These are phyloP conservation scores for Heliopora coerulea DNA, from an alignment of 92 coral and sea anemone genomes.

Conservation along the genomic window DNA sequence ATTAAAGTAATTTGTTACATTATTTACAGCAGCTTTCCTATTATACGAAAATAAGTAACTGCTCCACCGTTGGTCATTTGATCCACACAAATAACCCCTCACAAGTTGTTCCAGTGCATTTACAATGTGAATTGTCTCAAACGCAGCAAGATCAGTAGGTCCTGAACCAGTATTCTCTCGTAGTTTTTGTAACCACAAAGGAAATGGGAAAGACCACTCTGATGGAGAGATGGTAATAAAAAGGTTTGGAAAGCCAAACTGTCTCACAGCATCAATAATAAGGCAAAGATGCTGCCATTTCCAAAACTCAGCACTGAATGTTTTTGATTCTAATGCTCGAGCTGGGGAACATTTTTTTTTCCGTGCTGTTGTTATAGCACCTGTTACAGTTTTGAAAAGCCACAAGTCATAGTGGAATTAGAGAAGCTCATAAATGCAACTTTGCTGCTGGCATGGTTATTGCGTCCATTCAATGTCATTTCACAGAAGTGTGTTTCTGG, in stretches of 20 bases:
- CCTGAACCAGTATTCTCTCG: constrained; percentile 17
- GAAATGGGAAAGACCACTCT: constrained; percentile 6
- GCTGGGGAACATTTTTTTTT: too few species aligned
- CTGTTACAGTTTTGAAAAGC: too few species aligned
- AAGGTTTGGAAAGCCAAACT: constrained; percentile 24
- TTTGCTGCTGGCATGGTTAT: too few species aligned
- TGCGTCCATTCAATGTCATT: too few species aligned
- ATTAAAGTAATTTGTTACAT: constrained; percentile 37
- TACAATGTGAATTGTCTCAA: neutral
- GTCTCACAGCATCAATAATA: constrained; percentile 26
- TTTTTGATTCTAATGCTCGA: too few species aligned
- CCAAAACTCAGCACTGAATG: too few species aligned
- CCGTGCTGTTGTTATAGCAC: too few species aligned
- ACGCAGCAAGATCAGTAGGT: constrained; percentile 11
- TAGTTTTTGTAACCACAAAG: neutral
- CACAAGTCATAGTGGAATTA: too few species aligned
- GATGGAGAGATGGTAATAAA: constrained; percentile 23
- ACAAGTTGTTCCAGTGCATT: constrained; percentile 1
- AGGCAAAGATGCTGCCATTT: neutral
- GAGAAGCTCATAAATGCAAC: too few species aligned
- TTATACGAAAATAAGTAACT: constrained; percentile 24
- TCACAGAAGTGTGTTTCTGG: too few species aligned
- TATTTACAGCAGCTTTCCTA: neutral
- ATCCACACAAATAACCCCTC: neutral
- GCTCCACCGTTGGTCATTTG: neutral